These are phyloP conservation scores for Drosophila robusta DNA, from an alignment of 2,888 invertebrate species.

Conservation along the genomic window DNA sequence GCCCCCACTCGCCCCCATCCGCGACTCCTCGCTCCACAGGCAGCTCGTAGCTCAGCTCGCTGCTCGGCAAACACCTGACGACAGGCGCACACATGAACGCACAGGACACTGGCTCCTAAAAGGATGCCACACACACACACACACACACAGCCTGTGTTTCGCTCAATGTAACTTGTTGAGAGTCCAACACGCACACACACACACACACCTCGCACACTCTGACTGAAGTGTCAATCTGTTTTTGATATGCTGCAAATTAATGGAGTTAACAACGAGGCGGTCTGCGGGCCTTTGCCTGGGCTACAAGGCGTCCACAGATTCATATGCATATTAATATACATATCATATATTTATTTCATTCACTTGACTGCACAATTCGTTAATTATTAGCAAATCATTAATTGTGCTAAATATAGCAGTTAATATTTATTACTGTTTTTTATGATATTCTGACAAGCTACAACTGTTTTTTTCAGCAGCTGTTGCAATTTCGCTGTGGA, in stretches of 20 bases:
- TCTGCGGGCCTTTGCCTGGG: conserved; percentile 5
- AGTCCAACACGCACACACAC: conserved; percentile 20
- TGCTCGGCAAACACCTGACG: conserved; percentile 47
- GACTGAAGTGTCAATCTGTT: conserved; percentile 64
- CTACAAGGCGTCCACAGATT: not conserved
- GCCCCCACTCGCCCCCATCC: too few species aligned
- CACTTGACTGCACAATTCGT: conserved; percentile 9
- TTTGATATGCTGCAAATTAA: conserved; percentile 70
- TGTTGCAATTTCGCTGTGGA: not conserved
- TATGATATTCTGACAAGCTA: too few species aligned
- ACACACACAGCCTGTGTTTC: conserved; percentile 4
- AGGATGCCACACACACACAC: conserved; percentile 43
- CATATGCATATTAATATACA: not conserved
- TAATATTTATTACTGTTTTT: not conserved
- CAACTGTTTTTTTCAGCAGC: not conserved
- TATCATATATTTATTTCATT: not conserved
- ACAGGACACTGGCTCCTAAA: conserved; percentile 53
- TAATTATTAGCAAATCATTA: conserved; percentile 19
- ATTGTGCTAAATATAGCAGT: not conserved
- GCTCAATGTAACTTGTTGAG: conserved; percentile 30
- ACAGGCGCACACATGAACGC: conserved; percentile 59
- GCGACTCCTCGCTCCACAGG: not conserved
- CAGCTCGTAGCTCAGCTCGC: conserved; percentile 28
- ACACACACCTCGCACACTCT: conserved; percentile 13
- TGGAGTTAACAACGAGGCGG: conserved; percentile 59